Base-by-base conservation (phyloP, 1,140 invertebrate genomes). In the Trigoniulus corallinus region DNA sequence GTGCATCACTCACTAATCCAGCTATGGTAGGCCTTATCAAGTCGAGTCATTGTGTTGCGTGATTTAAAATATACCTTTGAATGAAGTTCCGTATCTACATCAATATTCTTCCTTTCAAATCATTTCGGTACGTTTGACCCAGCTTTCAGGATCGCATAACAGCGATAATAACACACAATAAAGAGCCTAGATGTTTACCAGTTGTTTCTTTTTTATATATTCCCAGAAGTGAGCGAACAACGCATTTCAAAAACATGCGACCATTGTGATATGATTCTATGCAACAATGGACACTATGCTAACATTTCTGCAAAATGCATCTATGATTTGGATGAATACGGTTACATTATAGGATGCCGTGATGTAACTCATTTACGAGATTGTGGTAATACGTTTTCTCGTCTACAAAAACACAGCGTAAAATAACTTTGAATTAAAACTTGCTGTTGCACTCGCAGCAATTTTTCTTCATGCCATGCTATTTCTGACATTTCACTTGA, bases 331-430 rank as follows among this genome's bases (percentile, higher is more conserved):
- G 60, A 62, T 29, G 53, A 57, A 40, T 59, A 57, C 29, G 56
- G 56, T 4, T 61, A 58, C 47, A 55, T 60, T 3, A 37, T 59
- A n/a, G 65, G 65, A 2, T 69, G 67, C 53, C 37, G 58, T 15
- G 67, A 69, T 53, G 57, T 59, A 0, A 64, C 65, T 0, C 65
- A 69, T 56, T 53, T 69, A 0, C 51, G 62, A 25, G 48, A 63
- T 43, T 69, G 67, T 54, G 53, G 65, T 67, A 56, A 59, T 34
- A 7, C 29, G 15, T 7, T 7, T 7, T 7, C 29, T 53, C 40
- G n/a, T 34, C 15, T 34, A 34, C 29, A 34, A 34, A 34, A 34
- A 15, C 29, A 34, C 7, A 7, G 29, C 15, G 15, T 34, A 7
- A 7, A 34, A 34, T 7, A 34, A 15, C 29, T 7, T 34, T 15